Evolutionary conservation across 2,888 invertebrate genomes (phyloP), one percentile per base, ranked within the genome.

Genomic region (Ectropis crepuscularia): DNA sequence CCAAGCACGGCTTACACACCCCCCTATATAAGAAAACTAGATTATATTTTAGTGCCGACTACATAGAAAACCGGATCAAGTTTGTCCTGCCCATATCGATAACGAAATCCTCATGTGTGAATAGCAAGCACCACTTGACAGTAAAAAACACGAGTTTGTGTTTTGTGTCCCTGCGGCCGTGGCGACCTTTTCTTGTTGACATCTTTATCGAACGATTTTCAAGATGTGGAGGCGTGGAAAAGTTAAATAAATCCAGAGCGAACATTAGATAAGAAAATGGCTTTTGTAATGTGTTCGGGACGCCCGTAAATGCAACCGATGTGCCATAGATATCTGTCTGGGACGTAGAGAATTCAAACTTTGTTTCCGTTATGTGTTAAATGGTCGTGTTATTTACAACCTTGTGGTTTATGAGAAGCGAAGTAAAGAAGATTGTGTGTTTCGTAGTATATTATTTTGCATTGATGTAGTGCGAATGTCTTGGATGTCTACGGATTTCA

Each of bases 241-340:
- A 86, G 88, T 90, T 90, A 90, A 91, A 91, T 92, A 92, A 90
- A 92, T 91, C 90, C 85, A 86, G 86, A 75, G 80, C 81, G 87
- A 83, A 87, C 92, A 89, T 92, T 89, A 91, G 92, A 92, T 91
- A 92, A 90, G 86, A 87, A 85, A 91, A 92, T 90, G 86, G 91
- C 88, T 87, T 90, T 89, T 89, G 89, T 92, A 92, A 92, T 92
- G 92, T 92, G 83, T 91, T 91, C 86, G 89, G 90, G 89, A 88
- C 84, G 89, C 83, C 72, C 90, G 90, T 90, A 89, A 91, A 90
- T 89, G 91, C 90, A 90, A 86, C 89, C 88, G 85, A 89, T 87
- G 87, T 89, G 86, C 85, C 86, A 83, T 88, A 85, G 82, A 87
- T 89, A 85, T 87, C 83, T 86, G 88, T 86, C 83, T 74, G 71